Evolutionary conservation across 2,113 vertebrate genomes (phyloP).

Genomic region (Protobothrops mucrosquamatus): DNA sequence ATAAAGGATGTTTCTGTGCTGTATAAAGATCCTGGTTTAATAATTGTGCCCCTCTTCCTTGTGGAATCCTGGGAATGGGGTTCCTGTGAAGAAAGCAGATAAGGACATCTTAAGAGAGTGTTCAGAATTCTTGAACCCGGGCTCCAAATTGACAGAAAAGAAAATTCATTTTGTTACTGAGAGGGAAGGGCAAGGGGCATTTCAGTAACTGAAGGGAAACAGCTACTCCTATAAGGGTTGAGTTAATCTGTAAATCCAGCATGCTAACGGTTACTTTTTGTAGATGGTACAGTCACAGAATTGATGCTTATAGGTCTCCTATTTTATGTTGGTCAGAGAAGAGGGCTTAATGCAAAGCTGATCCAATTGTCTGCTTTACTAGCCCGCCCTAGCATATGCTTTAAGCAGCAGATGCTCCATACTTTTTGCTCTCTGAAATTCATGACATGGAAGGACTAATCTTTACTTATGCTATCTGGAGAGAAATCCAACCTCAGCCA

Average conservation of each 20-base stretch:
- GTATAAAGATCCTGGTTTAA: not conserved
- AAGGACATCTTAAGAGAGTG: not conserved
- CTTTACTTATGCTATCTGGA: conserved; percentile 1
- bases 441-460: not conserved
- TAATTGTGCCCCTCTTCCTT: not conserved
- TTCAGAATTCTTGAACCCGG: not conserved
- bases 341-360: not conserved
- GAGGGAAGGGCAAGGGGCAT: not conserved
- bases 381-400: not conserved
- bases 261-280: not conserved
- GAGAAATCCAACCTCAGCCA: not conserved
- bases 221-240: not conserved
- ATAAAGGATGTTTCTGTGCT: not conserved
- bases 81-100: not conserved
- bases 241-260: not conserved
- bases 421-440: not conserved
- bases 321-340: not conserved
- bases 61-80: not conserved
- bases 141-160: not conserved
- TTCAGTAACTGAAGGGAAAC: not conserved
- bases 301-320: not conserved
- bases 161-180: not conserved
- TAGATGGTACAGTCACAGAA: not conserved
- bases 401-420: not conserved
- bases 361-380: not conserved